Percentiles rank a stretch among this genome's conserved stretches.
phyloP scores from a whole-genome alignment of 1,140 invertebrate genomes.

The Vollenhovia emeryi region DNA sequence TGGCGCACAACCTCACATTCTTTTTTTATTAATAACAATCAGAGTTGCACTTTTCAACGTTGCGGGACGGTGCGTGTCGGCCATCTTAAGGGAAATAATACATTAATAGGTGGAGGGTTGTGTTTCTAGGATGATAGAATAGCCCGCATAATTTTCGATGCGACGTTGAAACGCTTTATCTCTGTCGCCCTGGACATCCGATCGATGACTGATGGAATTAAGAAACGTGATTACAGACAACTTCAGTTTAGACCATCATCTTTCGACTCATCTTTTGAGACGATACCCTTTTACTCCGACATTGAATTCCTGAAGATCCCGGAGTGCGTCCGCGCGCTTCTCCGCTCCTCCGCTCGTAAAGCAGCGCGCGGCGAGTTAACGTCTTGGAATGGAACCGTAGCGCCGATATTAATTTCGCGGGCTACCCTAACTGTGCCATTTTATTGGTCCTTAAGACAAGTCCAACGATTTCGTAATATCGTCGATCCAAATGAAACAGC shows the following conservation, averaged over 20 bases:
- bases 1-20: background rate
- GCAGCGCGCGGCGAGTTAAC: conserved; percentile 45
- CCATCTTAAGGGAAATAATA: background rate
- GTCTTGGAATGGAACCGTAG: conserved; percentile 53
- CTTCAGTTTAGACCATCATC: background rate
- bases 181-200: background rate
- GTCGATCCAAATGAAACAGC: conserved; percentile 65
- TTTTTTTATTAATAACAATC: conserved; percentile 43
- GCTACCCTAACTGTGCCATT: conserved; percentile 47
- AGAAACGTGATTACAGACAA: background rate
- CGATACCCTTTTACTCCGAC: background rate
- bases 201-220: background rate
- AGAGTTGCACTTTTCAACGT: background rate
- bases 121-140: background rate
- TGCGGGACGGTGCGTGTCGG: background rate
- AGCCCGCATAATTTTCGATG: background rate
- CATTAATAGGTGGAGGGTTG: conserved; percentile 6
- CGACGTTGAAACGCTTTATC: background rate
- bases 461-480: conserved; percentile 68
- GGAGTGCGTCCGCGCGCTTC: background rate
- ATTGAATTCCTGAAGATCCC: background rate
- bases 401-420: conserved; percentile 68
- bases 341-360: conserved; percentile 57
- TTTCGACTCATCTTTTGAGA: background rate
- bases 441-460: conserved; percentile 68